Conservation (phyloP, 2,797 vertebrate genomes). For the Carduelis carduelis region DNA sequence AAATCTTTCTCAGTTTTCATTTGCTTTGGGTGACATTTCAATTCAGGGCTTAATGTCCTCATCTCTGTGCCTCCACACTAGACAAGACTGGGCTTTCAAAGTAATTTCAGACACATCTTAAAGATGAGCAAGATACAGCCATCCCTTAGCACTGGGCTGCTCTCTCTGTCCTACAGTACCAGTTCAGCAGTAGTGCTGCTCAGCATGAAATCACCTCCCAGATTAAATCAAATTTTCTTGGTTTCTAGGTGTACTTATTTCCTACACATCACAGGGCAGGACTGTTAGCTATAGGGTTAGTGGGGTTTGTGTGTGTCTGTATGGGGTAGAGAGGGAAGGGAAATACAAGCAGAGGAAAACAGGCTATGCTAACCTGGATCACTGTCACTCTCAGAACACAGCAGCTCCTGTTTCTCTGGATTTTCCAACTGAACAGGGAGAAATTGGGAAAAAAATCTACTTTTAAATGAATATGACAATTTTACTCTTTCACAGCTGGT, state of each 20-base stretch:
- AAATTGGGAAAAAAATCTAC: neutral
- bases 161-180: neutral
- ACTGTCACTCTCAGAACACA: neutral
- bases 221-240: neutral
- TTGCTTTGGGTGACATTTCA: neutral
- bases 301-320: rapidly evolving
- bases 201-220: neutral
- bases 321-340: neutral
- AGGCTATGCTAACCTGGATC: neutral
- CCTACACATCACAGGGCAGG: neutral
- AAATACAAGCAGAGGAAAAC: neutral
- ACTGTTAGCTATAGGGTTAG: neutral
- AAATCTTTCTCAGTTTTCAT: neutral
- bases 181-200: neutral
- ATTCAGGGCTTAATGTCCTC: neutral
- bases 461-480: neutral
- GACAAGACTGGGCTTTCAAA: neutral
- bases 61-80: neutral
- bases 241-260: neutral
- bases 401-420: neutral
- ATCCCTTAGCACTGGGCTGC: neutral
- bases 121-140: neutral
- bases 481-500: neutral
- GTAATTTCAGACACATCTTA: neutral
- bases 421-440: neutral